A percentile compares a stretch with the other conserved stretches of the same genome.
Evolutionary conservation across 2,888 invertebrate species (phyloP).

Genomic region (Cheilosia grossa): DNA sequence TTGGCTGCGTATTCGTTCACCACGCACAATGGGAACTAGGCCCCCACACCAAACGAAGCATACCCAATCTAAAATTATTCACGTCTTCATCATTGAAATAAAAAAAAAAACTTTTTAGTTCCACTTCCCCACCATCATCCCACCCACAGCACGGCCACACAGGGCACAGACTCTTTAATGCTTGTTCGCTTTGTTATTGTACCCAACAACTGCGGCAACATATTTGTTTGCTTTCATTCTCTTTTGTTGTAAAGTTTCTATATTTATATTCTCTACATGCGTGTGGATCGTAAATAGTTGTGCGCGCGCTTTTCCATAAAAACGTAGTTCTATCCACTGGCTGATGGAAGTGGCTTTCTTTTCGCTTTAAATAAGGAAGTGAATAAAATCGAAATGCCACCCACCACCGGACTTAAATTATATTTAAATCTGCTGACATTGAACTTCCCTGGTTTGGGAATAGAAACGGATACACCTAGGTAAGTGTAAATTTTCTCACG

Average conservation of each 20-base stretch:
- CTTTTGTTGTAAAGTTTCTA: constrained; percentile 18
- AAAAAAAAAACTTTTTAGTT: constrained; percentile 22
- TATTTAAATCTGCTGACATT: constrained; percentile 57
- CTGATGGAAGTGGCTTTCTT: constrained; percentile 15
- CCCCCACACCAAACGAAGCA: neutral
- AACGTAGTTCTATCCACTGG: neutral
- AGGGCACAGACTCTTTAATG: neutral
- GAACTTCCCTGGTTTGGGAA: constrained; percentile 44
- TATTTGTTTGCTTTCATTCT: constrained; percentile 10
- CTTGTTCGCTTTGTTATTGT: neutral
- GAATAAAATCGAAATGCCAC: neutral
- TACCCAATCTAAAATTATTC: constrained; percentile 37
- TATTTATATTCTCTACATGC: constrained; percentile 20
- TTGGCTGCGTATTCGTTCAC: constrained; percentile 28
- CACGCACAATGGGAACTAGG: constrained; percentile 15
- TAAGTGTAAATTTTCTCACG: constrained; percentile 20
- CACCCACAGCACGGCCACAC: neutral
- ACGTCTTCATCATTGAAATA: neutral
- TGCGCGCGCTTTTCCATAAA: constrained; percentile 2
- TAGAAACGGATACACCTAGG: constrained; percentile 9
- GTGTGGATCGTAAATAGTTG: constrained; percentile 44
- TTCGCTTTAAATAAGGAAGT: constrained; percentile 8
- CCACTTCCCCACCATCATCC: neutral
- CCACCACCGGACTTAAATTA: neutral
- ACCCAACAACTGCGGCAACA: neutral